A percentile compares a stretch with the other conserved stretches of the same genome.
Evolutionary conservation across 2,113 vertebrate species (phyloP).

Genomic region (Oenanthe melanoleuca): DNA sequence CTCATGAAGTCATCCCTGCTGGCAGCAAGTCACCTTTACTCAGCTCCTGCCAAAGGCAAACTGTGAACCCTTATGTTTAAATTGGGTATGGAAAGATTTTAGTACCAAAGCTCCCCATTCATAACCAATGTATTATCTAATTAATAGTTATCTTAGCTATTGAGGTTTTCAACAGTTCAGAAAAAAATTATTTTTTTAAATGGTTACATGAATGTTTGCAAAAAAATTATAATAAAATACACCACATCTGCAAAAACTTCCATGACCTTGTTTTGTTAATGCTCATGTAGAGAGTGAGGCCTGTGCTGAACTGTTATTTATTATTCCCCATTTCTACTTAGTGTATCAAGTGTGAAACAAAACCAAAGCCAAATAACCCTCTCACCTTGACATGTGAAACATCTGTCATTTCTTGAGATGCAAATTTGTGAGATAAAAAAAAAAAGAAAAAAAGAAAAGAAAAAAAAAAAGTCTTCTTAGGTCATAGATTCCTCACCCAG

Average conservation of each 20-base stretch:
- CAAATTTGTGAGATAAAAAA: neutral
- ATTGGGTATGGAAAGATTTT: neutral
- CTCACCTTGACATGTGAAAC: conserved; percentile 25
- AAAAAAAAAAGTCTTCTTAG: neutral
- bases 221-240: neutral
- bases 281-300: neutral
- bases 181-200: neutral
- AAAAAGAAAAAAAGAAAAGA: neutral
- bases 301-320: neutral
- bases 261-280: neutral
- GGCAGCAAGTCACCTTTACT: neutral
- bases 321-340: conserved; percentile 27
- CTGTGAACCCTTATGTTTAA: neutral
- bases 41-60: neutral
- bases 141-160: neutral
- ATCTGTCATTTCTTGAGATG: neutral
- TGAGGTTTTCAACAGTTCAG: neutral
- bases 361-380: conserved; percentile 2
- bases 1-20: neutral
- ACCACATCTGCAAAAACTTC: neutral
- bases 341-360: conserved; percentile 9
- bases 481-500: neutral
- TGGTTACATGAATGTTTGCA: neutral
- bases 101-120: neutral
- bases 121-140: neutral